These are phyloP conservation scores for Balaenoptera acutorostrata DNA, from an alignment of 2,113 vertebrate species.

Conservation along the genomic window DNA sequence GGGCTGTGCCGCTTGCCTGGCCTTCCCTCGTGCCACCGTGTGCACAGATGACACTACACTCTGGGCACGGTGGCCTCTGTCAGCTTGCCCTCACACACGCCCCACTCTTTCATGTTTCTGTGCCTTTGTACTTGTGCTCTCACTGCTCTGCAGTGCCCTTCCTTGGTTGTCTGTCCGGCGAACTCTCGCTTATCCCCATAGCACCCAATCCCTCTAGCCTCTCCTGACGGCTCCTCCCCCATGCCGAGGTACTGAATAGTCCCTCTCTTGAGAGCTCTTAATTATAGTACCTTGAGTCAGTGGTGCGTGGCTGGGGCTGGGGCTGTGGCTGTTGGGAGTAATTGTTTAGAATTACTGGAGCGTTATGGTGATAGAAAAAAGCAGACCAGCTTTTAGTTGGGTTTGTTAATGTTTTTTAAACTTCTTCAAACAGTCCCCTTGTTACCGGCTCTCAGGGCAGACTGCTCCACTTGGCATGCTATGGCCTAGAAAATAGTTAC, in stretches of 20 bases:
- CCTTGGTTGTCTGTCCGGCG: neutral
- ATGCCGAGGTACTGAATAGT: neutral
- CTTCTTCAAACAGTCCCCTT: neutral
- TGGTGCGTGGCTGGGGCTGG: neutral
- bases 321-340: neutral
- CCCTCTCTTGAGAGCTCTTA: neutral
- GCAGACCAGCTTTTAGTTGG: neutral
- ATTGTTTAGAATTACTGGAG: conserved; percentile 8
- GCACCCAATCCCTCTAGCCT: neutral
- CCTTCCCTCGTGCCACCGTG: neutral
- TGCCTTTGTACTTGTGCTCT: neutral
- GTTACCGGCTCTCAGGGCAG: neutral
- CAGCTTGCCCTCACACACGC: neutral
- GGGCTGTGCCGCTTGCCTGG: neutral
- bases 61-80: neutral
- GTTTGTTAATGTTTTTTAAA: conserved; percentile 17
- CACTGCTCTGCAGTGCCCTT: neutral
- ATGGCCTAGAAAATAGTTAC: neutral
- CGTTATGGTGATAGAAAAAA: neutral
- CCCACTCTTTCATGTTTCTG: neutral
- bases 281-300: neutral
- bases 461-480: neutral
- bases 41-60: too few relatives aligned
- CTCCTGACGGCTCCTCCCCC: neutral
- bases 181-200: neutral